Base-by-base conservation (phyloP, 2,797 vertebrate genomes). In the Sphenopsis melanotis region DNA sequence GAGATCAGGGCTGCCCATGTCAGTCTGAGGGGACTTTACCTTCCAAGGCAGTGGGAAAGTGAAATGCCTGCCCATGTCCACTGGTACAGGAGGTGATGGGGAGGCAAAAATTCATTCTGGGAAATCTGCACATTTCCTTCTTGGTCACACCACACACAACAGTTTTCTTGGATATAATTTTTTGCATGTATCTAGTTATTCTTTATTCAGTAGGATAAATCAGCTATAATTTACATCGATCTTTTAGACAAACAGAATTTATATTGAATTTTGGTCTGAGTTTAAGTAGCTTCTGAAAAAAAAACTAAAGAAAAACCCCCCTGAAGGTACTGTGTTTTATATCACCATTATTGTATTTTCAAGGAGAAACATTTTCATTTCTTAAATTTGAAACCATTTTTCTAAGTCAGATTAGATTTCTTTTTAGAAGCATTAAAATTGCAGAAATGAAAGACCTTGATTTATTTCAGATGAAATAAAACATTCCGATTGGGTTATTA, bases 391-490 rank as follows among this genome's bases (percentile, higher is more conserved):
- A 79, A 84, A 69, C 5, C 6, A 24, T 20, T 72, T 84, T 84
- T 82, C 47, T 63, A 87, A 79, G 50, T 70, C 63, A 79, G 36
- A 34, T 59, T 61, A 50, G 8, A 32, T 55, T 78, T 83, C 24
- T 39, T 81, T 85, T 86, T 65, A 50, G 20, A 89, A 46, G 5
- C 34, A 29, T 55, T 66, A 47, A 64, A 82, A 85, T 12, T 85
- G 22, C 8, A 77, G 68, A 80, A 80, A 74, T 27, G 13, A 10
- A 82, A 39, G 29, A 14, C 6, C 12, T 23, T 65, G 14, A n/a
- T 89, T 89, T 83, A 88, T 50, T 95, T 83, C 29, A 74, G 20
- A 46, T 74, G 37, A 80, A 94, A 77, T 29, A 77, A 63, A 77
- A 32, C 1, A 30, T 56, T 83, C n/a, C 1, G 44, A 22, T 53